Conservation (phyloP, 2,888 invertebrate genomes). For the Cylloceria caligata region DNA sequence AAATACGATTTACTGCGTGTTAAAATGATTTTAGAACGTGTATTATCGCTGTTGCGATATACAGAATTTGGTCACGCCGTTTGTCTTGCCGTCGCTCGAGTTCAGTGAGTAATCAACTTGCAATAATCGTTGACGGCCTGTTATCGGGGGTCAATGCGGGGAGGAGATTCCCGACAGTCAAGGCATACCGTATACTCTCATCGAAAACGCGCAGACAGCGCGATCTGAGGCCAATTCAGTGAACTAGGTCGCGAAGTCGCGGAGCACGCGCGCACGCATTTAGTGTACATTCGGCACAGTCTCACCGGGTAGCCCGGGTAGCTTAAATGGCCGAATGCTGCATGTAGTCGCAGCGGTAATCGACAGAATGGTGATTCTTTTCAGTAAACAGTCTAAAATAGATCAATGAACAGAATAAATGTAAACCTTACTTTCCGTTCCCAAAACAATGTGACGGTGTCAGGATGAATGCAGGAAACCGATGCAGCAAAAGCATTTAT, state of each 20-base stretch:
- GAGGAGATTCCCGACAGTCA: not conserved
- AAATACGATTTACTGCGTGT: not conserved
- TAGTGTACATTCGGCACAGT: no score
- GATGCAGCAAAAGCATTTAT: no score
- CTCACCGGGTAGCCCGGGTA: no score
- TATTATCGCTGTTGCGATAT: not conserved
- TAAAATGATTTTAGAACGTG: not conserved
- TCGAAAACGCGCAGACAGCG: constrained; percentile 66
- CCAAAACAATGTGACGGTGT: no score
- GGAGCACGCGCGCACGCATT: constrained; percentile 66
- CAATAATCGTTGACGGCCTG: constrained; percentile 46
- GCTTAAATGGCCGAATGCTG: no score
- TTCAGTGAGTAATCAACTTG: constrained; percentile 56
- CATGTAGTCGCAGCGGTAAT: no score
- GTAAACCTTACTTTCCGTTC: no score
- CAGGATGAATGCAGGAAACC: no score
- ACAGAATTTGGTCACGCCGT: constrained; percentile 10
- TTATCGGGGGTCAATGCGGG: constrained; percentile 50
- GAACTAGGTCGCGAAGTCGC: constrained; percentile 65
- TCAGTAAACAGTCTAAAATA: no score
- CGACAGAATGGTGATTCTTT: no score
- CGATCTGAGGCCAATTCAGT: constrained; percentile 71
- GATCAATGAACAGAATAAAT: no score
- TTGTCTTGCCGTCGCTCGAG: constrained; percentile 34
- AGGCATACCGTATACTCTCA: not conserved